Evolutionary conservation across 1,140 invertebrate genomes (phyloP), one percentile per base, ranked within the genome.

Genomic region (Aphelinus certus): DNA sequence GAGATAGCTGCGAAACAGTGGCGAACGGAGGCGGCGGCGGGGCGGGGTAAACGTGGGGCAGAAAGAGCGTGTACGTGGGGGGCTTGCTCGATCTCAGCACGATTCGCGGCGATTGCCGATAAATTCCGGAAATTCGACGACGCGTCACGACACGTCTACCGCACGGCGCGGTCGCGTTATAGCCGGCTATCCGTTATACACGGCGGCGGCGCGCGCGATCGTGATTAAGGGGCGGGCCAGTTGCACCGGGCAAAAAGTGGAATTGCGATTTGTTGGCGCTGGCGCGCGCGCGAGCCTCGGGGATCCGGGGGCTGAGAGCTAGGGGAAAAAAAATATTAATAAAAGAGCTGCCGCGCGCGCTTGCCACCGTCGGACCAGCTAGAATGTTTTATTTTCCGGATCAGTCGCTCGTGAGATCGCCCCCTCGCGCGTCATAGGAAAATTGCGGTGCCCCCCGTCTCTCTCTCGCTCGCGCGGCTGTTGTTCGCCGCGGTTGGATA

Each of bases 301-400:
- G 26, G 26, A 26, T 26, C 26, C 26, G 26, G 26, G 26, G 26
- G 26, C 26, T 26, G 26, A 26, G 26, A 26, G 26, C 26, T 26
- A 43, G 42, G 6, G 62, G 10, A 10, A 61, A 70, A 61, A 69
- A 70, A 63, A 62, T 55, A 71, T 71, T 70, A 70, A 70, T 70
- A 70, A 70, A 70, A 70, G 43, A 9, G 51, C 4, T 4, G 51
- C 4, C 51, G 51, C 4, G 26, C 26, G 26, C 26, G 26, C 26
- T 26, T 26, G 26, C 26, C 26, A 3, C 5, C 42, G 58, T 3
- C 26, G 46, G 62, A 9, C 4, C 2, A 57, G 26, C 3, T n/a
- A 10, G 61, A 70, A 70, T 55, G 60, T 71, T 71, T 72, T 72
- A 64, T 72, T 72, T 72, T 72, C 71, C 71, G 71, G 62, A 72